Percentiles rank a stretch among this genome's conserved stretches.
phyloP scores from a whole-genome alignment of 2,113 vertebrate genomes.

The Cavia aperea region DNA sequence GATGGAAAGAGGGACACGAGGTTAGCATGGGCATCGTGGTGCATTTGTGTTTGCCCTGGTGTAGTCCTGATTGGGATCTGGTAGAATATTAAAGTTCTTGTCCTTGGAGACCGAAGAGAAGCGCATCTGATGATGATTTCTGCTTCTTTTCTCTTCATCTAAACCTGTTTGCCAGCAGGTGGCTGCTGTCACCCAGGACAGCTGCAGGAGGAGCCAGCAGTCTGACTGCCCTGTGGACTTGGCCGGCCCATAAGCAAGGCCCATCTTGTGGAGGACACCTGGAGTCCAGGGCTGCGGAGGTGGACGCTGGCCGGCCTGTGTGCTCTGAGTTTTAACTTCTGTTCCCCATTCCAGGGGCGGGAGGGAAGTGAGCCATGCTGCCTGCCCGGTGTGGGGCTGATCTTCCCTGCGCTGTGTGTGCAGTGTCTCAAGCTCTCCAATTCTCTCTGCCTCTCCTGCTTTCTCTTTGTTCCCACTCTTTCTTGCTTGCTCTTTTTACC shows the following conservation, averaged over 20 bases:
- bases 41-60: neutral
- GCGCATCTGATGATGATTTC: neutral
- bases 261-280: constrained; percentile 49
- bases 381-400: neutral
- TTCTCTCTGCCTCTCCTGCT: fast-evolving
- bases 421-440: fast-evolving
- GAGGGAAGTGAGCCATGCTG: neutral
- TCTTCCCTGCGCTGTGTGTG: neutral
- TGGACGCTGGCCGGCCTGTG: constrained; percentile 38
- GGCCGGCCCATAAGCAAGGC: constrained; percentile 11
- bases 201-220: neutral
- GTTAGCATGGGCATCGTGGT: fast-evolving
- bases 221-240: neutral
- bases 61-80: neutral
- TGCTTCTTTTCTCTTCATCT: neutral
- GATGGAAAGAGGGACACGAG: neutral
- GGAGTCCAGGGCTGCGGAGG: constrained; percentile 38
- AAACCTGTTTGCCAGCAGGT: neutral
- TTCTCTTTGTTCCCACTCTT: neutral
- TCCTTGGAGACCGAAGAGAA: neutral
- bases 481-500: neutral
- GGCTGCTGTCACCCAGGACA: neutral
- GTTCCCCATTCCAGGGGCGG: constrained; percentile 28
- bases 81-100: neutral
- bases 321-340: constrained; percentile 27